phyloP scores from a whole-genome alignment of 1,140 invertebrate genomes.

The Piezodorus guildinii region DNA sequence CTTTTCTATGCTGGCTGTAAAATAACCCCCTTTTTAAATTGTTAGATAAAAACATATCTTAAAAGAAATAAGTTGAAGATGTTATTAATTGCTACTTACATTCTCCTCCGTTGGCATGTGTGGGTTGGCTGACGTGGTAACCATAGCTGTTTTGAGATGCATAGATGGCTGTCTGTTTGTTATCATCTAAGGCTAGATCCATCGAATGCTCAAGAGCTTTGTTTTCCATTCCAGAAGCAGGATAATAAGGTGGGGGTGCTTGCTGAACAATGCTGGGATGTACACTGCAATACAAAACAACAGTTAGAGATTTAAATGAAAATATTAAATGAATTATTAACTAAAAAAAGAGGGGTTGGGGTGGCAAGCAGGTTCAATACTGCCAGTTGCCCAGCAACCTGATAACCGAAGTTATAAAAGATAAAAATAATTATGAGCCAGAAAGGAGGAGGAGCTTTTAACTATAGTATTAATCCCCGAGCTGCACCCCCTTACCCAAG shows the following conservation, averaged over 20 bases:
- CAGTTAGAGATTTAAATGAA: neutral
- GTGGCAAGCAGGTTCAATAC: too few relatives aligned
- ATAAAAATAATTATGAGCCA: too few relatives aligned
- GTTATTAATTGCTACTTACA: slow-evolving; percentile 44
- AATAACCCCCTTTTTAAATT: slow-evolving; percentile 10
- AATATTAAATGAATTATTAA: too few relatives aligned
- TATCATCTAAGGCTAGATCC: slow-evolving; percentile 65
- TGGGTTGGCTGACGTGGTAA: slow-evolving; percentile 47
- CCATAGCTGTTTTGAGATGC: slow-evolving; percentile 72
- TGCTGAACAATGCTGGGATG: slow-evolving; percentile 68
- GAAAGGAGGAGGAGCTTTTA: too few relatives aligned
- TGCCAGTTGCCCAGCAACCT: too few relatives aligned
- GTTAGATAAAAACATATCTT: neutral
- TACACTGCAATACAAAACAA: slow-evolving; percentile 33
- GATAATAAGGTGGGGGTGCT: slow-evolving; percentile 70
- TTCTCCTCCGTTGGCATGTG: slow-evolving; percentile 51
- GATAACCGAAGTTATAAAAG: too few relatives aligned
- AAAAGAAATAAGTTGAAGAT: neutral
- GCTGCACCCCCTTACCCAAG: too few relatives aligned
- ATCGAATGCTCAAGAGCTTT: slow-evolving; percentile 79
- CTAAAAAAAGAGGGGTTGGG: too few relatives aligned
- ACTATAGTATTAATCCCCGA: too few relatives aligned
- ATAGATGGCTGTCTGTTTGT: slow-evolving; percentile 70
- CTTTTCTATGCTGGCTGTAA: slow-evolving; percentile 22
- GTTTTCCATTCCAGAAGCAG: slow-evolving; percentile 74